Evolutionary conservation across 2,797 vertebrate genomes (phyloP).

Genomic region (Gallinago nigripennis): DNA sequence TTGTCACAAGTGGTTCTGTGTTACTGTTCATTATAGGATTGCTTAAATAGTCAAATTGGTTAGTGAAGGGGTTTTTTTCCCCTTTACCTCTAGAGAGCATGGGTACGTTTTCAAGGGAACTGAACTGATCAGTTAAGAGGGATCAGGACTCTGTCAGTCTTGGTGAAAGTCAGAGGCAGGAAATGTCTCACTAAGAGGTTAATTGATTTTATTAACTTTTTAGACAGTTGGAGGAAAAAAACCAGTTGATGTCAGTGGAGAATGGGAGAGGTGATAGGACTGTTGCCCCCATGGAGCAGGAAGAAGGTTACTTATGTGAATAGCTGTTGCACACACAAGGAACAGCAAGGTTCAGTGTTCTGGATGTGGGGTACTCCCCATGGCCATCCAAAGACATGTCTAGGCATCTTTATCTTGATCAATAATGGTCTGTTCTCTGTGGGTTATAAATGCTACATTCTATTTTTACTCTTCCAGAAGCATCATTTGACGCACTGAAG

Average conservation of each 20-base stretch:
- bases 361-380: not conserved
- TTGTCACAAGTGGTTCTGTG: not conserved
- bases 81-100: not conserved
- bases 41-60: not conserved
- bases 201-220: not conserved
- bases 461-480: conserved; percentile 58
- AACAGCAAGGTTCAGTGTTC: not conserved
- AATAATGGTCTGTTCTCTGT: not conserved
- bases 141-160: not conserved
- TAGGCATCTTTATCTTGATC: not conserved
- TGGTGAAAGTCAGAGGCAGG: not conserved
- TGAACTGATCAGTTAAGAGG: not conserved
- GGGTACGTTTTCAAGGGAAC: not conserved
- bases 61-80: not conserved
- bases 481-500: not conserved
- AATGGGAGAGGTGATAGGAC: not conserved
- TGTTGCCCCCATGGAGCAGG: not conserved
- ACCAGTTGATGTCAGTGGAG: not conserved
- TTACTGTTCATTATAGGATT: not conserved
- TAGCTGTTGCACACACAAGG: not conserved
- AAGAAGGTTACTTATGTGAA: not conserved
- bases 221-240: not conserved
- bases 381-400: not conserved
- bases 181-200: not conserved
- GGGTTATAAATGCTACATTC: not conserved